Conservation (phyloP, 2,797 vertebrate genomes). For the Leptatherina wallacei region DNA sequence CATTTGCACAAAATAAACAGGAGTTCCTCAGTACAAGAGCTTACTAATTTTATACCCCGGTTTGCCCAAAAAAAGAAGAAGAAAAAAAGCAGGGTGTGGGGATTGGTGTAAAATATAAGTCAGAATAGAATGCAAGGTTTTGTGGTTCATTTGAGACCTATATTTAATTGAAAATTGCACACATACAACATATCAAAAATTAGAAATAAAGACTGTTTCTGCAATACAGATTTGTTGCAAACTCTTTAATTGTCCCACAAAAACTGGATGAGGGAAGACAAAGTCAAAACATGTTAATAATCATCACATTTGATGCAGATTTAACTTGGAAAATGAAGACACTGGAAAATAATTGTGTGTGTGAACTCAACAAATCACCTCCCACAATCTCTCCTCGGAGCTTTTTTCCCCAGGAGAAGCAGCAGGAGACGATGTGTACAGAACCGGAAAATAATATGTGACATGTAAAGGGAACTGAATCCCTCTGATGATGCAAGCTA, state of each 20-base stretch:
- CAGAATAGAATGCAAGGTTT: background rate
- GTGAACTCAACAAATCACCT: slow-evolving; percentile 48
- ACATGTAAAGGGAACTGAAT: slow-evolving; percentile 42
- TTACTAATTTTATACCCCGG: background rate
- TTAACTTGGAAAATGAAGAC: slow-evolving; percentile 27
- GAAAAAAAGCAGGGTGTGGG: background rate
- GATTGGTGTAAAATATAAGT: background rate
- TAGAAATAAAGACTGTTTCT: background rate
- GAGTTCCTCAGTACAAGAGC: slow-evolving; percentile 4
- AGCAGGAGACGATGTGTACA: slow-evolving; percentile 39
- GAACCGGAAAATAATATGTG: slow-evolving; percentile 27
- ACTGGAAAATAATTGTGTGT: slow-evolving; percentile 55
- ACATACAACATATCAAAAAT: background rate
- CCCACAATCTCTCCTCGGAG: slow-evolving; percentile 48
- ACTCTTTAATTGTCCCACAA: slow-evolving; percentile 1
- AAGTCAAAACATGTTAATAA: background rate
- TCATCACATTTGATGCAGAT: slow-evolving; percentile 10
- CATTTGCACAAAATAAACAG: slow-evolving; percentile 19
- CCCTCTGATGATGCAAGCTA: slow-evolving; percentile 56
- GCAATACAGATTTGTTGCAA: background rate
- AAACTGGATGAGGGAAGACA: slow-evolving; percentile 1
- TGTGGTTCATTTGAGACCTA: background rate
- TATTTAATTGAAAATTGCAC: background rate
- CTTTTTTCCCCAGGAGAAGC: slow-evolving; percentile 34
- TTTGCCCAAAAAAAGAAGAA: too few species aligned